phyloP scores from a whole-genome alignment of 2,797 vertebrate genomes.

The Sciurus vulgaris region DNA sequence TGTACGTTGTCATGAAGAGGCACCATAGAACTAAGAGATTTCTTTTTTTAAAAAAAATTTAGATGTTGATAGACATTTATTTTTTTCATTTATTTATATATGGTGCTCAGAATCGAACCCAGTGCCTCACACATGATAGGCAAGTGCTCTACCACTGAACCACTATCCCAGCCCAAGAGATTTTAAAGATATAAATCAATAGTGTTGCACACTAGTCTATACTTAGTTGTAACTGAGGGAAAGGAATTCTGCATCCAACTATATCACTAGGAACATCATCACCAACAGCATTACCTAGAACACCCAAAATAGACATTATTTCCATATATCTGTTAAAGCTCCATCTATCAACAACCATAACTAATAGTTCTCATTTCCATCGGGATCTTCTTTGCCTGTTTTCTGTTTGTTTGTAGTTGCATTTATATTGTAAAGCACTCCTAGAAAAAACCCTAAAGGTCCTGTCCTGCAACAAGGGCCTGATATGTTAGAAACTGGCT shows the following conservation, averaged over 20 bases:
- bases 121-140: too few relatives aligned
- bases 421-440: background rate
- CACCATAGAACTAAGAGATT: background rate
- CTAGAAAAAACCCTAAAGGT: background rate
- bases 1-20: background rate
- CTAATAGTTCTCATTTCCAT: background rate
- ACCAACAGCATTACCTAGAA: background rate
- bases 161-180: too few relatives aligned
- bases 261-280: background rate
- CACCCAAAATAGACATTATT: background rate
- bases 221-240: background rate
- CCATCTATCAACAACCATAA: background rate
- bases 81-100: too few relatives aligned
- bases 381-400: background rate
- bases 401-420: background rate
- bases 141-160: too few relatives aligned
- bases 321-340: background rate
- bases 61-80: too few relatives aligned
- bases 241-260: background rate
- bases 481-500: background rate
- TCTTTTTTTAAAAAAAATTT: too few relatives aligned
- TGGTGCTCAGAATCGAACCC: too few relatives aligned
- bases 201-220: background rate
- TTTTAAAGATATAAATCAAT: background rate
- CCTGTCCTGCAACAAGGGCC: background rate